These are phyloP conservation scores for Antheraea assamensis DNA, from an alignment of 2,888 invertebrate species.

Conservation along the genomic window DNA sequence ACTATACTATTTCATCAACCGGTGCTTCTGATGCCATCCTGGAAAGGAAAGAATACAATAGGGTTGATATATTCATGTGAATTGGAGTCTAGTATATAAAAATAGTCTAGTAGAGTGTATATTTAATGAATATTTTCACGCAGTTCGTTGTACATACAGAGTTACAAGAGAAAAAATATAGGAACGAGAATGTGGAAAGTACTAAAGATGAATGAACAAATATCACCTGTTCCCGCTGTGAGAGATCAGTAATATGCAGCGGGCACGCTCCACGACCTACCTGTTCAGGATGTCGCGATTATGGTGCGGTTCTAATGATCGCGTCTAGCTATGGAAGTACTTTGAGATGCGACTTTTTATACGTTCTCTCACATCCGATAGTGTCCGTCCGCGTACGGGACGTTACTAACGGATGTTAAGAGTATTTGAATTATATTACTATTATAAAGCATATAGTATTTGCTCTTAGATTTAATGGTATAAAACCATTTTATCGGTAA, in stretches of 20 bases:
- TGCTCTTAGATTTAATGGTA: not conserved
- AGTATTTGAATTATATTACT: slow-evolving; percentile 51
- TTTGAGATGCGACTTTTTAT: slow-evolving; percentile 71
- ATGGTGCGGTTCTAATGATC: slow-evolving; percentile 80
- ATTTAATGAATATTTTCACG: not conserved
- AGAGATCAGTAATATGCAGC: slow-evolving; percentile 44
- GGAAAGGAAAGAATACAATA: no score
- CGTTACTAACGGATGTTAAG: slow-evolving; percentile 72
- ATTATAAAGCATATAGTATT: slow-evolving; percentile 39
- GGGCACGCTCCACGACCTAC: slow-evolving; percentile 74
- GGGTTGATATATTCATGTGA: no score
- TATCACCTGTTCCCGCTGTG: slow-evolving; percentile 43
- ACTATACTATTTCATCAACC: no score
- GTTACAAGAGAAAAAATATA: not conserved
- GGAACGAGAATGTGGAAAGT: not conserved
- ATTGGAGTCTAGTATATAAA: no score
- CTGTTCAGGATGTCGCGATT: slow-evolving; percentile 78
- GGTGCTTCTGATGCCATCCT: no score
- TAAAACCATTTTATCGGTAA: not conserved
- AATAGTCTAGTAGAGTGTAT: not conserved
- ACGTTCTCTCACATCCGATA: slow-evolving; percentile 61
- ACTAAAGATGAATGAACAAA: slow-evolving; percentile 67
- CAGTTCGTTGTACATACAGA: not conserved
- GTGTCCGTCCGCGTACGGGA: slow-evolving; percentile 67
- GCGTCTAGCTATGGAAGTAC: slow-evolving; percentile 67